Base-by-base conservation (phyloP, 2,113 vertebrate species). In the Cyprinus carpio region DNA sequence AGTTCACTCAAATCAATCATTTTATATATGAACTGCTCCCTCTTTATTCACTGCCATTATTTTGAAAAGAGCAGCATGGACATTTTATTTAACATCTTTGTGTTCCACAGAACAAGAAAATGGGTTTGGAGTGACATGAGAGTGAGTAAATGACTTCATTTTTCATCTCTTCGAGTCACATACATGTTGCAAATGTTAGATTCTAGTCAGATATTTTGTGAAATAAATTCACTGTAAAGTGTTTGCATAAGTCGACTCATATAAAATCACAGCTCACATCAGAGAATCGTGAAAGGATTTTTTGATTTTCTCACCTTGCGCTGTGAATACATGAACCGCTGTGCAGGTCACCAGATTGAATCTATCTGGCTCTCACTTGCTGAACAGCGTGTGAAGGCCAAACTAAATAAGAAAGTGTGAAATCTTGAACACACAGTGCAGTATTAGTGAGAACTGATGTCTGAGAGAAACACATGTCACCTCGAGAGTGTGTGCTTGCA, bases 401-500 rank as follows among this genome's bases (percentile, higher is more conserved):
- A 86, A 34, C 37, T 12, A 82, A 86, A 77, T 60, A 75, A 18
- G 51, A 40, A 82, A 60, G 72, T 83, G 85, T 69, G 74, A 78
- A 67, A 65, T 46, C 49, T 18, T 40, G 37, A 65, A 82, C 58
- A 69, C 43, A n/a, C 7, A n/a, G 64, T 11, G 27, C 3, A 25
- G 43, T 58, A 60, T 46, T 81, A 37, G 31, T 56, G 9, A 77
- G 75, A 34, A 58, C 43, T 51, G 29, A 78, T 58, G 49, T 58
- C 25, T 23, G 20, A 37, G 69, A 62, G 23, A 31, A 18, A 56
- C 43, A 56, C 25, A 46, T 12, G 4, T 23, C 54, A 20, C 23
- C 46, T 76, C 15, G 12, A 56, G 46, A 75, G 27, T 56, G 49
- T 4, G 29, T 11, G 49, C 34, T 31, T 56, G 49, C 23, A 7